Conservation (phyloP, 1,140 invertebrate species). For the Pogonomyrmex californicus region DNA sequence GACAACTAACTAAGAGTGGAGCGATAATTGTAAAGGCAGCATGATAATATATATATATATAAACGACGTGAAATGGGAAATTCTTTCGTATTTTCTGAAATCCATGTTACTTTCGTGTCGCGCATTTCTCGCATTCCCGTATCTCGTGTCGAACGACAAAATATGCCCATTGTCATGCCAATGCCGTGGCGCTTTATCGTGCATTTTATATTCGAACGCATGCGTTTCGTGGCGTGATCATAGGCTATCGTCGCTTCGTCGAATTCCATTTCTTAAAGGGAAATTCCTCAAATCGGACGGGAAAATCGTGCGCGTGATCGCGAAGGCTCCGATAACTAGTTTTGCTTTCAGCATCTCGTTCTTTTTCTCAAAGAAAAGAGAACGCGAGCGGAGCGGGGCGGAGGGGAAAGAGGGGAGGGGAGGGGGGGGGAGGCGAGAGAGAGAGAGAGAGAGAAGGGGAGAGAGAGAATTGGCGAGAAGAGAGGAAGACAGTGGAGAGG, state of each 20-base stretch:
- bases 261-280: conserved; percentile 28
- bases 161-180: conserved; percentile 45
- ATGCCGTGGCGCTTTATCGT: conserved; percentile 18
- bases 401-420: neutral
- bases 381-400: neutral
- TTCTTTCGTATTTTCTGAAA: neutral
- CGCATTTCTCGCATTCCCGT: conserved; percentile 17
- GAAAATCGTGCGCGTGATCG: neutral
- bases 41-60: neutral
- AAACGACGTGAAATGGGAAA: conserved; percentile 14
- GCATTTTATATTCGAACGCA: conserved; percentile 15
- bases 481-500: conserved; percentile 28
- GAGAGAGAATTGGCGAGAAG: conserved; percentile 4
- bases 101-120: conserved; percentile 27
- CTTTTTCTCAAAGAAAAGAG: conserved; percentile 1
- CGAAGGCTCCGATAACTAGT: neutral
- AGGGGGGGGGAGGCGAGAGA: neutral
- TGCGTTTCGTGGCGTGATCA: neutral
- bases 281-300: conserved; percentile 34
- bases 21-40: neutral
- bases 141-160: conserved; percentile 32
- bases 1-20: neutral
- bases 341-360: conserved; percentile 21
- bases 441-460: neutral
- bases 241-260: neutral